phyloP scores from a whole-genome alignment of 2,113 vertebrate genomes.

The Melanocharis versteri region DNA sequence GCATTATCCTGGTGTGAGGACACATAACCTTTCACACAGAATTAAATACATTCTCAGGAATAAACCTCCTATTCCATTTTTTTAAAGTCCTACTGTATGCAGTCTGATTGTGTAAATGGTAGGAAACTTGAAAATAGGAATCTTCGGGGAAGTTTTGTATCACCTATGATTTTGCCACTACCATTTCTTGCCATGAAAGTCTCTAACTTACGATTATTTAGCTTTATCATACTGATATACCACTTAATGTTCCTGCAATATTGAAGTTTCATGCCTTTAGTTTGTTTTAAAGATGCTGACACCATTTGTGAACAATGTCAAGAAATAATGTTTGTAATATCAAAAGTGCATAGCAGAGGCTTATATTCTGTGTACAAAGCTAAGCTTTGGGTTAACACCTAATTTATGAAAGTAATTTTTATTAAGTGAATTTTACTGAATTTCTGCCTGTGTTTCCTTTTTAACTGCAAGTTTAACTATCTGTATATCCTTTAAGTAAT shows the following conservation, averaged over 20 bases:
- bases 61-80: background rate
- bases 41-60: background rate
- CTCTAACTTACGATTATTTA: background rate
- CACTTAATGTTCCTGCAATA: background rate
- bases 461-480: background rate
- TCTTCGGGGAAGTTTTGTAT: background rate
- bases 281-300: background rate
- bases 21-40: background rate
- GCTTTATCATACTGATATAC: background rate
- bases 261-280: background rate
- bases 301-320: background rate
- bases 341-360: background rate
- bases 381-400: background rate
- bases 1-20: background rate
- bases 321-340: background rate
- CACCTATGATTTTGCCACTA: background rate
- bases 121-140: background rate
- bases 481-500: background rate
- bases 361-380: background rate
- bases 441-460: background rate
- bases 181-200: background rate
- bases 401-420: background rate
- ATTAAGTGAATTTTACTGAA: background rate
- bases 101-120: background rate
- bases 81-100: background rate